Base-by-base conservation (phyloP, 2,888 invertebrate species). In the Drosophila mimetica region DNA sequence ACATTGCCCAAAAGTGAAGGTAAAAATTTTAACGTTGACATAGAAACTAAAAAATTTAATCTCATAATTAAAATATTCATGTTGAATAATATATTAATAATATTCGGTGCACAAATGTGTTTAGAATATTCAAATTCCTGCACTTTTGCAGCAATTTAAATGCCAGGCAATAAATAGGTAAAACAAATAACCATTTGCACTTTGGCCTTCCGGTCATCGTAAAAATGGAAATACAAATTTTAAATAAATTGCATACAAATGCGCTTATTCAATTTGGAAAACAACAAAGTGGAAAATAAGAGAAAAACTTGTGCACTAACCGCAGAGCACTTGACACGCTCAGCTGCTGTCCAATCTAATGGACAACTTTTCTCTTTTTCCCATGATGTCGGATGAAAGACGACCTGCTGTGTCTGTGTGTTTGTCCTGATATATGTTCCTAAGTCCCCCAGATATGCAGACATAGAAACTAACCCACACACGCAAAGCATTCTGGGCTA, bases 251-350 rank as follows among this genome's bases (percentile, higher is more conserved):
- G 81, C 76, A 75, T 70, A 70, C 73, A 86, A 81, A 86, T 83
- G 80, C 86, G 69, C 59, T 84, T 81, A 84, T 84, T 76, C 76
- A 78, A 84, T 81, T 81, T 78, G 14, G 47, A 14, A 74, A 59
- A 37, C 41, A 74, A 50, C 41, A 81, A 74, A 64, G 57, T 64
- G 32, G 36, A 48, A 47, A 63, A 39, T 36, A 53, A 52, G 20
- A 59, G 42, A 16, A 63, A 36, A 72, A 53, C 25, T 58, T 58
- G 32, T 44, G 8, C 58, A 73, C 67, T 63, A 65, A 76, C 78
- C 81, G 72, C 86, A 82, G 78, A 86, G 60, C 74, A 76, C 86
- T 82, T 84, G 86, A 82, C 86, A 82, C 72, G 84, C 86, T 84
- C 86, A 76, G 78, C 71, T 81, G 75, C 70, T 73, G 73, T 58